phyloP scores from a whole-genome alignment of 2,113 vertebrate species.

The Chaetodon auriga region DNA sequence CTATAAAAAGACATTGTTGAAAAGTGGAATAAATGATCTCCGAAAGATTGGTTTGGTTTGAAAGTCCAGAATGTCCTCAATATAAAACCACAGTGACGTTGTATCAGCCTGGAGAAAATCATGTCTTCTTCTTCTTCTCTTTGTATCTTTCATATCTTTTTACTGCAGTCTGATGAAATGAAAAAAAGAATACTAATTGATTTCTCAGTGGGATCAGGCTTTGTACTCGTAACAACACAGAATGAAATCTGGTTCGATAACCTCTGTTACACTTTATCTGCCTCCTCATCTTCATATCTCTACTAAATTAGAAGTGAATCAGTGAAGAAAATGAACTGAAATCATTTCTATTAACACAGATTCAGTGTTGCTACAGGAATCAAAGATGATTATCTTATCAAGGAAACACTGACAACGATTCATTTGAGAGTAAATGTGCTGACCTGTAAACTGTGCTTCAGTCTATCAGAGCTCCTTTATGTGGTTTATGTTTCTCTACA shows the following conservation, averaged over 20 bases:
- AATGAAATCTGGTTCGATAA: conserved; percentile 46
- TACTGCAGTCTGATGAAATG: conserved; percentile 55
- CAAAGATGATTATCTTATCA: conserved; percentile 27
- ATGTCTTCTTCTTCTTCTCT: conserved; percentile 28
- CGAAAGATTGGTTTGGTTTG: neutral
- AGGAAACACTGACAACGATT: conserved; percentile 27
- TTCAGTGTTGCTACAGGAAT: conserved; percentile 12
- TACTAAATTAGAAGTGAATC: conserved; percentile 40
- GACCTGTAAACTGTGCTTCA: conserved; percentile 3
- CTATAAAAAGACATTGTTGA: conserved; percentile 30
- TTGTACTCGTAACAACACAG: conserved; percentile 41
- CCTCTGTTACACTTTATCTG: conserved; percentile 45
- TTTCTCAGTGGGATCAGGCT: conserved; percentile 43
- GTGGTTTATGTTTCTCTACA: conserved; percentile 38
- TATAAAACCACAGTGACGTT: conserved; percentile 29
- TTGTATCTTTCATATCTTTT: conserved; percentile 36
- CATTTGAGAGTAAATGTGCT: conserved; percentile 14
- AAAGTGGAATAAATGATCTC: conserved; percentile 36
- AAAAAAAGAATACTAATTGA: conserved; percentile 53
- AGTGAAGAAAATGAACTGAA: conserved; percentile 13
- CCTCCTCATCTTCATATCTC: conserved; percentile 18
- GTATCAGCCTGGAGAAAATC: conserved; percentile 31
- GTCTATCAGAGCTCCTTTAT: conserved; percentile 37
- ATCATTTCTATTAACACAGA: conserved; percentile 19
- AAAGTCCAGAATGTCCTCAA: conserved; percentile 14